These are phyloP conservation scores for Capitella teleta DNA, from an alignment of 1,140 invertebrate species.

Conservation along the genomic window DNA sequence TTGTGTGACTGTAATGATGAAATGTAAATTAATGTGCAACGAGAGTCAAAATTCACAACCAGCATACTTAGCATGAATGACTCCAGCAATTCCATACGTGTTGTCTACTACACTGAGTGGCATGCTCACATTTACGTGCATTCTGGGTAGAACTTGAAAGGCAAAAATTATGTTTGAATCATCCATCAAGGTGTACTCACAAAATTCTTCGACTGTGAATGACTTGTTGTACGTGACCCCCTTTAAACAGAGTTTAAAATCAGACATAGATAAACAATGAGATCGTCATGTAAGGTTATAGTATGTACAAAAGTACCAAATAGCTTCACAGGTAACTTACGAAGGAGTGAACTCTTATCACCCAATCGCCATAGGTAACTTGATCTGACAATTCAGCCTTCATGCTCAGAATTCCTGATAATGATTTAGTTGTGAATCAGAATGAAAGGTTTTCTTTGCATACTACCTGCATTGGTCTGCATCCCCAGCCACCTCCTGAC, in stretches of 20 bases:
- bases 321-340: slow-evolving; percentile 20
- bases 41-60: background rate
- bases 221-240: slow-evolving; percentile 67
- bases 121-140: slow-evolving; percentile 85
- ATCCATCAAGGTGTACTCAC: slow-evolving; percentile 53
- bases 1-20: background rate
- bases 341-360: slow-evolving; percentile 67
- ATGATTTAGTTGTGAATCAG: too few relatives aligned
- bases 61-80: slow-evolving; percentile 78
- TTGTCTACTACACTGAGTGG: slow-evolving; percentile 82
- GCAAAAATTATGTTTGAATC: slow-evolving; percentile 7
- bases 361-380: slow-evolving; percentile 84
- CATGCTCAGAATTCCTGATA: slow-evolving; percentile 73
- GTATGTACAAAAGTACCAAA: background rate
- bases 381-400: slow-evolving; percentile 82
- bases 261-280: slow-evolving; percentile 11
- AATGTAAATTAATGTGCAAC: background rate
- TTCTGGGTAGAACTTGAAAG: slow-evolving; percentile 42
- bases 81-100: slow-evolving; percentile 67
- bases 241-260: too few relatives aligned
- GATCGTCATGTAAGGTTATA: background rate
- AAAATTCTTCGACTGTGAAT: slow-evolving; percentile 87
- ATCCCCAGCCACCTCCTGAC: slow-evolving; percentile 82
- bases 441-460: background rate
- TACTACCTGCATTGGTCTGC: slow-evolving; percentile 48